A percentile compares a stretch with the other conserved stretches of the same genome.
Evolutionary conservation across 2,113 vertebrate genomes (phyloP).

Genomic region (Gallinago media): DNA sequence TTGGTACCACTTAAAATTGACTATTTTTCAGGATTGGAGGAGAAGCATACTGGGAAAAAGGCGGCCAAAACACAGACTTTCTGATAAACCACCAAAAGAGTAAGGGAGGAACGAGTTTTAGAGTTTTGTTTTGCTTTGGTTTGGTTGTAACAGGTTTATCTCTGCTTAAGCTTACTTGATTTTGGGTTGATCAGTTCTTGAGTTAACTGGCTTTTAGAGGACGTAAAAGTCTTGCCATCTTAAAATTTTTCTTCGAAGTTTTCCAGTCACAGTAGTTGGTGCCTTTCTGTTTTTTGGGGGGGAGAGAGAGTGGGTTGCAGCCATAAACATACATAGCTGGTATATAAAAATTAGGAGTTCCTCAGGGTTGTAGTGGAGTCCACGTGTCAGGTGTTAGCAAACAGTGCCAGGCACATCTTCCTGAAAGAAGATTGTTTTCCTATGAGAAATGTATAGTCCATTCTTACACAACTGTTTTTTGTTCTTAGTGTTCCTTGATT

Average conservation of each 20-base stretch:
- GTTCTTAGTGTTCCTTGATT: background rate
- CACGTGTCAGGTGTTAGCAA: background rate
- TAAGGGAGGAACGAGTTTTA: background rate
- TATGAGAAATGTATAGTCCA: rapidly evolving
- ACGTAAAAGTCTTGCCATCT: background rate
- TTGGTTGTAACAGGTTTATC: background rate
- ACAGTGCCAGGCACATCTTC: background rate
- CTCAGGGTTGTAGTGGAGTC: background rate
- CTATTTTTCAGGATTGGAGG: background rate
- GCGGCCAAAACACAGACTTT: background rate
- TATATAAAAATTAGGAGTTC: background rate
- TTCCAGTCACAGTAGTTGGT: background rate
- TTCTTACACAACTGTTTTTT: background rate
- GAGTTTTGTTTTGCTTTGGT: background rate
- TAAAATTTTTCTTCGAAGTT: background rate
- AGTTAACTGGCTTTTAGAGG: background rate
- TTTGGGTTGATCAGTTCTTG: background rate
- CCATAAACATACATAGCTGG: background rate
- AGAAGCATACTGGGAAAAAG: background rate
- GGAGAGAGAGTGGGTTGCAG: rapidly evolving
- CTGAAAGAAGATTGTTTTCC: background rate
- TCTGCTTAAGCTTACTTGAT: background rate
- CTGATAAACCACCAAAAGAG: background rate
- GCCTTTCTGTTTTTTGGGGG: rapidly evolving
- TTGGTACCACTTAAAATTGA: background rate